phyloP scores from a whole-genome alignment of 2,888 invertebrate genomes.

The Volucella bombylans region DNA sequence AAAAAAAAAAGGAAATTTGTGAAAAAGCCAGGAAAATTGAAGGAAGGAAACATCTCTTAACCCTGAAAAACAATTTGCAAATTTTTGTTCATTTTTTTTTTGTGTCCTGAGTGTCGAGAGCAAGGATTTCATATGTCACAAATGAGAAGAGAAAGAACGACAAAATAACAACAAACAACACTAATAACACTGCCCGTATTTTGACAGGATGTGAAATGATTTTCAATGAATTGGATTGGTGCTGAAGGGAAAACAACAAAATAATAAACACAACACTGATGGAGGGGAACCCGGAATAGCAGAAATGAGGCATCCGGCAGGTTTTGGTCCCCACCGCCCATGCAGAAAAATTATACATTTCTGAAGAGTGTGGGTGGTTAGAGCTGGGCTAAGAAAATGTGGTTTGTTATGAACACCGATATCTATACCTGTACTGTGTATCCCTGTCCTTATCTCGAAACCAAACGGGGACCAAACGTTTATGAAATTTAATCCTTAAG shows the following conservation, averaged over 20 bases:
- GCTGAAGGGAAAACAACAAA: constrained; percentile 31
- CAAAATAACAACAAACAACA: not conserved
- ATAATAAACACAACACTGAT: constrained; percentile 13
- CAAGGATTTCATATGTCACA: constrained; percentile 43
- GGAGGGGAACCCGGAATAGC: not conserved
- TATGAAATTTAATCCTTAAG: constrained; percentile 49
- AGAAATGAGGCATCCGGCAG: not conserved
- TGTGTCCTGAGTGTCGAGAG: constrained; percentile 18
- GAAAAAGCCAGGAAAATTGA: constrained; percentile 11
- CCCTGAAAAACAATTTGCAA: constrained; percentile 55
- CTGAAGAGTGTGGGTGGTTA: not conserved
- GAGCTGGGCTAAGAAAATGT: not conserved
- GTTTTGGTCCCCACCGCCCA: not conserved
- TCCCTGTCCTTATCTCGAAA: not conserved
- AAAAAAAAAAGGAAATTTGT: not conserved
- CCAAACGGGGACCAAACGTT: constrained; percentile 2
- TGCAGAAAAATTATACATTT: constrained; percentile 2
- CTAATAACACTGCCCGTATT: not conserved
- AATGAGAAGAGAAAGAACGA: not conserved
- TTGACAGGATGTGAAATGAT: constrained; percentile 58
- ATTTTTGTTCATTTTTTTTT: constrained; percentile 14
- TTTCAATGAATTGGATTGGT: constrained; percentile 54
- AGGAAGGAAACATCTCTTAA: constrained; percentile 24
- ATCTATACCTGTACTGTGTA: not conserved
- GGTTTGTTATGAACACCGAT: constrained; percentile 2